Evolutionary conservation across 2,888 invertebrate genomes (phyloP), one percentile per base, ranked within the genome.

Genomic region (Chrysodeixis includens): DNA sequence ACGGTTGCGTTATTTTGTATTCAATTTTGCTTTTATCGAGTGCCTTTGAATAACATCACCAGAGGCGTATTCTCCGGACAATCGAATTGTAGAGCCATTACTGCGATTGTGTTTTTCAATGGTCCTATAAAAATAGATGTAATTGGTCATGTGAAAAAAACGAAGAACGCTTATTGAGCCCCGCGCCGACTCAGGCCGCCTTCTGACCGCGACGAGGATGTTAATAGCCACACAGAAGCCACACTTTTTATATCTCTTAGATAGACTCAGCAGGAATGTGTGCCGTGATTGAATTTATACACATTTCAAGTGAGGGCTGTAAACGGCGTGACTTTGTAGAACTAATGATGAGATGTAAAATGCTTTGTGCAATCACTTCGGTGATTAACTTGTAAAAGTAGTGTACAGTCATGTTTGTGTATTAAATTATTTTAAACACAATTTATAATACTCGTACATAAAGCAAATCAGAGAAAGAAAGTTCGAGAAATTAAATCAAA

Each of bases 111-210:
- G 83, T 89, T 88, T 81, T 90, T 89, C 88, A 92, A 92, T 90
- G 82, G 88, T 85, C 81, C 86, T 87, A 89, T 90, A 89, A 89
- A 91, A 91, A 90, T 88, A 90, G 84, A 87, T 86, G 88, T 92
- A 92, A 92, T 92, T 93, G 90, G 88, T 87, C 81, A 86, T 83
- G 86, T 84, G 84, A 87, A 92, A 92, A 88, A 92, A 92, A 90
- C 83, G 85, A 87, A 86, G 84, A 88, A 78, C 83, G 83, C 81
- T 87, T 87, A 89, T 89, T 87, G 88, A 87, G 82, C 72, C 70
- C 78, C 83, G 79, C 81, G 74, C 74, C 81, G 83, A 76, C 76
- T 76, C 74, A 74, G 73, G 74, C 69, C 70, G 74, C 79, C 67
- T 66, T 66, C 75, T 74, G 71, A 64, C 69, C 70, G 76, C 72